These are phyloP conservation scores for Rhadina sibilatrix DNA, from an alignment of 2,113 vertebrate genomes.

Conservation along the genomic window DNA sequence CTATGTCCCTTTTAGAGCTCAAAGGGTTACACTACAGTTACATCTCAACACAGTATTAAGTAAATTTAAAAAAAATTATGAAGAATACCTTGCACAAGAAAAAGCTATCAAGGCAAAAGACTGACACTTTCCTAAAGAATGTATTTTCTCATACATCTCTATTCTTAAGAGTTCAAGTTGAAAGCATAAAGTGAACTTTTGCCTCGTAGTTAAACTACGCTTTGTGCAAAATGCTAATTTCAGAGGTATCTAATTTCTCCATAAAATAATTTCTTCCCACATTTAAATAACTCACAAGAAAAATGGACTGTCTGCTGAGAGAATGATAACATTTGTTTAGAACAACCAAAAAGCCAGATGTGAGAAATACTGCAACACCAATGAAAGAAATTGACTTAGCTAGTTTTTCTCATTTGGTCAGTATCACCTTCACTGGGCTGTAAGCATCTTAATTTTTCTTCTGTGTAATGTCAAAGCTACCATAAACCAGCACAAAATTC, in stretches of 20 bases:
- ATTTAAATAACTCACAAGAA: slow-evolving; percentile 9
- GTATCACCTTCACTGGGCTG: neutral
- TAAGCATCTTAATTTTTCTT: neutral
- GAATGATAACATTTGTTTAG: neutral
- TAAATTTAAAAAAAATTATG: neutral
- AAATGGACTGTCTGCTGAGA: neutral
- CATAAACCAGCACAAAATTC: neutral
- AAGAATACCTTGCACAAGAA: neutral
- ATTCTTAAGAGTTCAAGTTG: neutral
- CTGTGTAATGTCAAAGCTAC: neutral
- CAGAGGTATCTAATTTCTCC: neutral
- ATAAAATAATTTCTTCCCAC: neutral
- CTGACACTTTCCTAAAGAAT: neutral
- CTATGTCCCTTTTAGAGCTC: neutral
- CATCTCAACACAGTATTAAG: neutral
- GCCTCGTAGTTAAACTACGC: neutral
- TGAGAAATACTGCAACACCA: neutral
- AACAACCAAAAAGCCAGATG: neutral
- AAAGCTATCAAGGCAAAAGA: neutral
- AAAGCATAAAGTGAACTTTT: neutral
- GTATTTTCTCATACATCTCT: neutral
- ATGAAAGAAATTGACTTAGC: neutral
- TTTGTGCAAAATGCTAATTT: neutral
- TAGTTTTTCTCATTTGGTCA: neutral
- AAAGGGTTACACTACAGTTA: neutral